Evolutionary conservation across 2,113 vertebrate genomes (phyloP), one percentile per base, ranked within the genome.

Genomic region (Struthio camelus): DNA sequence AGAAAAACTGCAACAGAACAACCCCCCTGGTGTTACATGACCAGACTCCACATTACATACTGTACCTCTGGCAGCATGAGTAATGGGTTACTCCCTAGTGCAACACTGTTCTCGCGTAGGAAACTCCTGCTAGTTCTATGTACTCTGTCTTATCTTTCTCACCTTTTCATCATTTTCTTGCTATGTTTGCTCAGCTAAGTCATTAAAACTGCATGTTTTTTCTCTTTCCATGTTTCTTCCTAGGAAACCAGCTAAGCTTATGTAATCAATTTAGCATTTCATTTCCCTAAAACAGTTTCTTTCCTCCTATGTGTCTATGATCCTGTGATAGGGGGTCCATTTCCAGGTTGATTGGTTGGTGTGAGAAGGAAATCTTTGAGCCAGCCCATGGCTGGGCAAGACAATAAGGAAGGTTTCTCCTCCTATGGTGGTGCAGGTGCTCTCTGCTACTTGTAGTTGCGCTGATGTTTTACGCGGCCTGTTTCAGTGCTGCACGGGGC

Each of bases 91-190:
- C 96, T 97, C 91, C 96, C 93, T 85, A n/a, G n/a, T 62, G 88
- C 77, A 93, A 73, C 50, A 76, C 88, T 71, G 34, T 53, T 93
- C 50, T 56, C 82, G 50, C 69, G 77, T 50, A 78, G 90, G 75
- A 10, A 92, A 86, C 66, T 95, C 71, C 94, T 95, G 75, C 79
- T 93, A 61, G 4, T 85, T 80, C 65, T 97, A 75, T 95, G 96
- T 97, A 89, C 92, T 93, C 77, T 92, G 72, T 25, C 94, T 96
- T 94, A 93, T 96, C 96, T 96, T 94, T 18, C 93, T 75, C 95
- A 54, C 62, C 87, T 96, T 91, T 97, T 97, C 96, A 95, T 96
- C 96, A 89, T 93, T 97, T 95, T 94, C 95, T 92, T 97, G 97
- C 96, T 96, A 91, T 94, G 90, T 97, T 97, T 97, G 92, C 92